Evolutionary conservation across 1,140 invertebrate species (phyloP).

Genomic region (Cepaea nemoralis): DNA sequence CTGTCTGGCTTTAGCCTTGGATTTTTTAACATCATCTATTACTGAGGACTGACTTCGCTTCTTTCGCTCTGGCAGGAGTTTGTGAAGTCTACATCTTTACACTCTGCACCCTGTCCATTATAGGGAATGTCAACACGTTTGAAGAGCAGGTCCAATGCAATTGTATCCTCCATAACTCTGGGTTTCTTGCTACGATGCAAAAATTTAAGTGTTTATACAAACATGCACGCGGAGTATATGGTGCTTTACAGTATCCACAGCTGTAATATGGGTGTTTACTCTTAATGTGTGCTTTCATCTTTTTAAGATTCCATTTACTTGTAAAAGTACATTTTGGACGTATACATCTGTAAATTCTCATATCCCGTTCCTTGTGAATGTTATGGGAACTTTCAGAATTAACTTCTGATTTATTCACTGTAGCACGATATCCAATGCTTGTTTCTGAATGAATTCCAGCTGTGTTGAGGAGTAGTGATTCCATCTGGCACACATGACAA

Average conservation of each 20-base stretch:
- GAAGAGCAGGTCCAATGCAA: background rate
- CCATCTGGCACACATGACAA: too few species aligned
- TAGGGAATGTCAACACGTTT: background rate
- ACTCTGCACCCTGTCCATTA: too few species aligned
- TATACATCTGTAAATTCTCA: background rate
- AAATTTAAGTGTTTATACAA: slow-evolving; percentile 6
- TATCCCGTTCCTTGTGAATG: too few species aligned
- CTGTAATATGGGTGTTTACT: background rate
- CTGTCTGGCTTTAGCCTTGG: too few species aligned
- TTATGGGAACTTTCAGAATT: too few species aligned
- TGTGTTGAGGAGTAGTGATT: too few species aligned
- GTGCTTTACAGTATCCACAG: slow-evolving; percentile 22
- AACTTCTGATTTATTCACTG: too few species aligned
- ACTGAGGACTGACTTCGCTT: too few species aligned
- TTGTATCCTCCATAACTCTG: background rate
- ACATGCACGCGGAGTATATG: background rate
- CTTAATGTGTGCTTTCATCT: background rate
- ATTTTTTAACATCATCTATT: background rate
- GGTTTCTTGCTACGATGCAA: slow-evolving; percentile 5
- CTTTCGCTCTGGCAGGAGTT: too few species aligned
- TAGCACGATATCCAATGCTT: too few species aligned
- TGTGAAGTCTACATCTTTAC: too few species aligned
- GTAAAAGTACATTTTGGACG: background rate
- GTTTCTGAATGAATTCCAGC: too few species aligned
- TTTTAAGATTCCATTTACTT: background rate